Percentiles rank a stretch among this genome's conserved stretches.
phyloP scores from a whole-genome alignment of 2,113 vertebrate species.

The Pampusana beccarii region DNA sequence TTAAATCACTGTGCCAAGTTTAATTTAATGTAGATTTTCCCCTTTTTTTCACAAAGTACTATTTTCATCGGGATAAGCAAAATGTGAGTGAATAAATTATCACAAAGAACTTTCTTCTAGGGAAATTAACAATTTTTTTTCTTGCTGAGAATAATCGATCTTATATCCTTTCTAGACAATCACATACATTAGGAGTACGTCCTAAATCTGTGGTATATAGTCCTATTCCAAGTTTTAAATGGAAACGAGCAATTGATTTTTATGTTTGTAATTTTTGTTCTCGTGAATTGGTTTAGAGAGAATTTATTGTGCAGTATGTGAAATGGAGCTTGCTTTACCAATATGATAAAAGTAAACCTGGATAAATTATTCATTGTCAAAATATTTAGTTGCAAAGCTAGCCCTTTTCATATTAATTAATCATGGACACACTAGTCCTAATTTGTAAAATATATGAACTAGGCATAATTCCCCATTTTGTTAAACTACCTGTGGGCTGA shows the following conservation, averaged over 20 bases:
- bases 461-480: neutral
- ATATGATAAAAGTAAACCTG: constrained; percentile 29
- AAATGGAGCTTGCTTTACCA: constrained; percentile 22
- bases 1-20: neutral
- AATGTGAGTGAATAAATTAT: constrained; percentile 50
- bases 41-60: neutral
- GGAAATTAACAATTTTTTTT: neutral
- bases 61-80: neutral
- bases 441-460: constrained; percentile 10
- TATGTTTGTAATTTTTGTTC: constrained; percentile 18
- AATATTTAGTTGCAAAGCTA: constrained; percentile 33
- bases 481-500: neutral
- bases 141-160: neutral
- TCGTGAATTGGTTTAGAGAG: neutral
- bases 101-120: neutral
- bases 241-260: constrained; percentile 39
- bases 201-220: neutral
- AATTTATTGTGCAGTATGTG: neutral
- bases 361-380: constrained; percentile 57
- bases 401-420: constrained; percentile 46
- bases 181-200: neutral
- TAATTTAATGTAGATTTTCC: constrained; percentile 13
- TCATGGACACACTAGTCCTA: neutral
- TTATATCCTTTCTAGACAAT: neutral
- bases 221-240: constrained; percentile 10